Evolutionary conservation across 2,888 invertebrate genomes (phyloP), one percentile per base, ranked within the genome.

Genomic region (Colletes collaris): DNA sequence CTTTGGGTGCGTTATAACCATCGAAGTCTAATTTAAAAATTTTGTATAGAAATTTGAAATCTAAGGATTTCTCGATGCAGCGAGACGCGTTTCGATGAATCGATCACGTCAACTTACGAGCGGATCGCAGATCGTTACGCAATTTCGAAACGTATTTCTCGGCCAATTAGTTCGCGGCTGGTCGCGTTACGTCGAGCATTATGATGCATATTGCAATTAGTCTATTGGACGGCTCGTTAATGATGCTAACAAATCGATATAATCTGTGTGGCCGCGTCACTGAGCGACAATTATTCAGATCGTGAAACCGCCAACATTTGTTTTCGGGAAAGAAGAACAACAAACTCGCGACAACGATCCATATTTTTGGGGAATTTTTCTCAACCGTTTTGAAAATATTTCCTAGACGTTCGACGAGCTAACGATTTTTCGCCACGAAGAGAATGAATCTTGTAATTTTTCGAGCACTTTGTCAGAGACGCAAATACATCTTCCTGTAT

Each of bases 191-290:
- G 60, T 52, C 19, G 44, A 63, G 55, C n/a, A 59, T 62, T 68
- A 55, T 55, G 52, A 69, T 37, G 44, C 35, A 66, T 65, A 56
- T 70, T 70, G 74, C 77, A 67, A 76, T 79, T 76, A 76, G 52
- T 55, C 56, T 19, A 8, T 49, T 27, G 53, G 49, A 62, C 27
- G 10, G 64, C 35, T 49, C 8, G 27, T 79, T 66, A 76, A 65
- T 76, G 59, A 76, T 44, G 53, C 37, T 16, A 53, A 60, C 60
- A 37, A 76, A 65, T 50, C 10, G 76, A 27, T 10, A 49, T 37
- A 55, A 55, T 56, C 46, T 13, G 49, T 27, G 49, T 4, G 16
- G 16, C 5, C 19, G 44, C 27, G 62, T 13, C 27, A 13, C 11
- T 8, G 13, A 2, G 13, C 50, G 19, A 58, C 16, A 10, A 50